These are phyloP conservation scores for Parapristionchus giblindavisi DNA, from an alignment of 2,888 invertebrate genomes.

Conservation along the genomic window DNA sequence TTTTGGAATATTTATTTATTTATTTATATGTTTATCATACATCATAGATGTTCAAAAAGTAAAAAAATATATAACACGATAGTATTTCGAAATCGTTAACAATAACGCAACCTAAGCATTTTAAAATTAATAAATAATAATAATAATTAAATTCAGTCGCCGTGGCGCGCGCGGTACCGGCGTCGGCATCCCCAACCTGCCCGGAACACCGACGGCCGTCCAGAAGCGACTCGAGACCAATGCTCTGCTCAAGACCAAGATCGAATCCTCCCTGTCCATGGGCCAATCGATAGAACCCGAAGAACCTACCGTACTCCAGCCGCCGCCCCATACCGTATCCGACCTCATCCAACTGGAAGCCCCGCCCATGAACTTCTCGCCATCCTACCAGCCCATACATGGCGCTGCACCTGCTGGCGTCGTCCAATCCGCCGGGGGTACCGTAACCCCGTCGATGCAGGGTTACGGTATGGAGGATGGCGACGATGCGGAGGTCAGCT, in stretches of 20 bases:
- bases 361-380: not conserved
- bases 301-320: not conserved
- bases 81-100: not conserved
- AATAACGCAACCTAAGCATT: not conserved
- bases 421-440: not conserved
- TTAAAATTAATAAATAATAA: not conserved
- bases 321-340: too few species aligned
- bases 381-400: slow-evolving; percentile 16
- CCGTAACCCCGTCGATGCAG: not conserved
- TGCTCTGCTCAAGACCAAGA: slow-evolving; percentile 48
- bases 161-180: slow-evolving; percentile 33
- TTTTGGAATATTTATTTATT: too few species aligned
- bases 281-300: not conserved
- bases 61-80: not conserved
- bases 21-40: not conserved
- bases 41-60: not conserved
- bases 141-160: slow-evolving; percentile 22
- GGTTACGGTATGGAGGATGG: too few species aligned
- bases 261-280: slow-evolving; percentile 36
- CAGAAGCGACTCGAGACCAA: slow-evolving; percentile 41
- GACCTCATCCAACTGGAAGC: not conserved
- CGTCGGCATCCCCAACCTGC: slow-evolving; percentile 7
- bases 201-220: not conserved
- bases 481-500: slow-evolving; percentile 20
- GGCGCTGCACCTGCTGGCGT: slow-evolving; percentile 2